These are phyloP conservation scores for Lycodopsis pacificus DNA, from an alignment of 2,797 vertebrate species.

Conservation along the genomic window DNA sequence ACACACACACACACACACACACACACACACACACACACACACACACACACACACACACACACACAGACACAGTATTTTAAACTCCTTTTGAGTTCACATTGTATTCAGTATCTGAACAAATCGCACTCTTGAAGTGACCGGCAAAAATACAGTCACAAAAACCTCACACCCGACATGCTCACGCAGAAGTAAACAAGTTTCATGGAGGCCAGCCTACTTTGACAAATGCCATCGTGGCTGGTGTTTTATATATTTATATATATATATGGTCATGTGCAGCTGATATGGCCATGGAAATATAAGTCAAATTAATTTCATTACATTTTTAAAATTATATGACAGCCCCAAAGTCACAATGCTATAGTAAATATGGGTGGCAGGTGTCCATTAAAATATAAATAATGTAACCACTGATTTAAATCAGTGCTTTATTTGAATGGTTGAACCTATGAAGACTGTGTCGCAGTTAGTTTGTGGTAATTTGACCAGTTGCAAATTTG, in stretches of 20 bases:
- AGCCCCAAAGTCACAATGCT: too few species aligned
- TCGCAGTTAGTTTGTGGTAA: neutral
- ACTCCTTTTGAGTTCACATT: conserved; percentile 27
- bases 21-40: too few species aligned
- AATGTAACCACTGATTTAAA: neutral
- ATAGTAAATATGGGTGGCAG: neutral
- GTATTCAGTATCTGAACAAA: conserved; percentile 26
- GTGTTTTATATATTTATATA: neutral
- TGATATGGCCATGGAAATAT: neutral
- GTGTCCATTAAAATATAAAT: neutral
- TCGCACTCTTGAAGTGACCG: conserved; percentile 16
- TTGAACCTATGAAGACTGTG: neutral
- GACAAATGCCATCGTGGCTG: neutral
- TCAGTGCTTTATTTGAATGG: neutral
- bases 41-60: neutral
- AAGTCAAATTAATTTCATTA: neutral
- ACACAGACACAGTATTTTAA: conserved; percentile 10
- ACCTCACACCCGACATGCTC: neutral
- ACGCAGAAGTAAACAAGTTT: neutral
- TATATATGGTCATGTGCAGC: neutral
- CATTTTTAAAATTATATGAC: neutral
- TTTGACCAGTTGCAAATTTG: neutral
- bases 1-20: neutral
- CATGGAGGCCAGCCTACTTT: neutral
- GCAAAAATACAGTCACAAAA: conserved; percentile 5